phyloP scores from a whole-genome alignment of 1,140 invertebrate genomes.

The Cyclina sinensis region DNA sequence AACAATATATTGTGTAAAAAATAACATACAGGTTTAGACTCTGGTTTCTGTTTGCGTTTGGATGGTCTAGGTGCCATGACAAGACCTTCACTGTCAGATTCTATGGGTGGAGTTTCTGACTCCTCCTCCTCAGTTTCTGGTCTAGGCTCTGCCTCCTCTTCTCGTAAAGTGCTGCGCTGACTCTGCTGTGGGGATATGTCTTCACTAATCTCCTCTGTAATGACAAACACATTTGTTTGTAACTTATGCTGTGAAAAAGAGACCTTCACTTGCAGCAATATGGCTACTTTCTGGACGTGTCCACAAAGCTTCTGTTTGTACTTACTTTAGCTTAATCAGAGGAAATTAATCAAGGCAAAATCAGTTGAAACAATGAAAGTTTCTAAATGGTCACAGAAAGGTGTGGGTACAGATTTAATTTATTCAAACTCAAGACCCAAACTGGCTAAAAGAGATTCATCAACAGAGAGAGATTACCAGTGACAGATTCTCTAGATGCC shows the following conservation, averaged over 20 bases:
- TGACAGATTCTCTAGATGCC: slow-evolving; percentile 22
- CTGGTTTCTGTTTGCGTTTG: slow-evolving; percentile 73
- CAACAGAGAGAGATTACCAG: slow-evolving; percentile 2
- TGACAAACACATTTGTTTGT: slow-evolving; percentile 43
- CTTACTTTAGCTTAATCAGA: too few species aligned
- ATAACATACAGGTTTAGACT: slow-evolving; percentile 70
- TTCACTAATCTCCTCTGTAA: slow-evolving; percentile 74
- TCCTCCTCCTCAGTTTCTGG: slow-evolving; percentile 74
- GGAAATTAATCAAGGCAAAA: too few species aligned
- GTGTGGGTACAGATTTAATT: too few species aligned
- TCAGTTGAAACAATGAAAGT: too few species aligned
- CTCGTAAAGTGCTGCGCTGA: slow-evolving; percentile 56
- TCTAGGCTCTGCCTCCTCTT: slow-evolving; percentile 22
- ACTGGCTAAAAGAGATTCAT: too few species aligned
- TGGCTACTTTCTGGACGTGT: too few species aligned
- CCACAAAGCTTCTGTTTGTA: too few species aligned
- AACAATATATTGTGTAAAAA: neutral
- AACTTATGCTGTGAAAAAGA: too few species aligned
- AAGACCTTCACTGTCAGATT: slow-evolving; percentile 83
- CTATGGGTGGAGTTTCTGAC: slow-evolving; percentile 78
- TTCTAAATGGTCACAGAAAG: too few species aligned
- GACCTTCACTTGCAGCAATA: too few species aligned
- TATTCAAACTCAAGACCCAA: too few species aligned
- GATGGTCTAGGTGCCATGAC: slow-evolving; percentile 73
- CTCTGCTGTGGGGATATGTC: slow-evolving; percentile 63